These are phyloP conservation scores for Lordiphosa collinella DNA, from an alignment of 1,140 invertebrate genomes.

Conservation along the genomic window DNA sequence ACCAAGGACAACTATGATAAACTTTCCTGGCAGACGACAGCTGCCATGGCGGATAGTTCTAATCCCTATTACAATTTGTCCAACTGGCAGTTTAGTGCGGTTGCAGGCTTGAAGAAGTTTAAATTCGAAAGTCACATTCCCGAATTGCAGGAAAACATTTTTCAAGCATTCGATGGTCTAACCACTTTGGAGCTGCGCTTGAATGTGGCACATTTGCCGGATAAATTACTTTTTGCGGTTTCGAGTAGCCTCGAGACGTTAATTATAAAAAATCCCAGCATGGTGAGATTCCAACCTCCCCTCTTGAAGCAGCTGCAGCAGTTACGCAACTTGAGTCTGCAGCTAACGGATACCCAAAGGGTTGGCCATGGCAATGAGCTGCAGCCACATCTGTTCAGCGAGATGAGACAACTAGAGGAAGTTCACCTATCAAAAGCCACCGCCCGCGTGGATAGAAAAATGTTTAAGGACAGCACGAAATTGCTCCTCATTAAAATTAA, in stretches of 20 bases:
- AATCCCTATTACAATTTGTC: constrained; percentile 4
- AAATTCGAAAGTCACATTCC: constrained; percentile 38
- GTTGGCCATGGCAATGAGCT: neutral
- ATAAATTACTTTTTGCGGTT: constrained; percentile 30
- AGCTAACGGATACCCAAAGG: constrained; percentile 5
- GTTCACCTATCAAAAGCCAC: constrained; percentile 79
- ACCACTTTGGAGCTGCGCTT: constrained; percentile 37
- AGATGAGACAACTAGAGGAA: constrained; percentile 79
- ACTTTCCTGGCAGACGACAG: neutral
- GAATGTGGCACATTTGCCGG: constrained; percentile 29
- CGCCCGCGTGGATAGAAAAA: constrained; percentile 80
- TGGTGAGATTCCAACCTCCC: constrained; percentile 30
- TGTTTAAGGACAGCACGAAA: constrained; percentile 81
- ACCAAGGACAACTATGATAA: neutral
- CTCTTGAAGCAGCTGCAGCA: constrained; percentile 39
- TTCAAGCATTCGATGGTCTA: constrained; percentile 41
- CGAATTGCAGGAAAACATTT: constrained; percentile 34
- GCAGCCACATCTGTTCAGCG: constrained; percentile 35
- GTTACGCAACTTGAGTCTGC: constrained; percentile 45
- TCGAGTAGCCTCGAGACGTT: constrained; percentile 33
- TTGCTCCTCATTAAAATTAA: constrained; percentile 82
- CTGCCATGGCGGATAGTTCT: neutral
- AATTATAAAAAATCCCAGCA: constrained; percentile 41
- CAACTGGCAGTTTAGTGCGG: constrained; percentile 42
- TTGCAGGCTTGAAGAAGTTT: constrained; percentile 39